Base-by-base conservation (phyloP, 2,113 vertebrate genomes). In the Carassius gibelio region DNA sequence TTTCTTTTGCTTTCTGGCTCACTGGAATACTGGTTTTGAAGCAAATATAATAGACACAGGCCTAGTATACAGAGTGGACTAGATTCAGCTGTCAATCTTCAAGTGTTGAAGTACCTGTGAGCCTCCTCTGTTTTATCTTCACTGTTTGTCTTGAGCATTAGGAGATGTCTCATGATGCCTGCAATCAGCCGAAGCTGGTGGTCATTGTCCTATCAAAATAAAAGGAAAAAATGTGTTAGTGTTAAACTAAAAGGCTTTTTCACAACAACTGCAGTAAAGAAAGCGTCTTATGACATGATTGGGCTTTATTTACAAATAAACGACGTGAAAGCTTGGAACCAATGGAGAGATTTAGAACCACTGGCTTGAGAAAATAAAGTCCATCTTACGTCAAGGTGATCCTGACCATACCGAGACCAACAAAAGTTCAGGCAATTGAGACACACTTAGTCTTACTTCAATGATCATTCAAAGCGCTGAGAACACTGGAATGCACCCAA, bases 101-200 rank as follows among this genome's bases (percentile, higher is more conserved):
- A 15, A 52, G 23, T 52, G 7, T 30, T 48, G 72, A 93, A 96
- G 81, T 87, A 99, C 98, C 98, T 99, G 95, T 99, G 98, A 64
- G 94, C 93, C 90, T 99, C 98, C 90, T 99, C 98, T 0, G 97
- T 99, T 95, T 98, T 99, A 66, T 98, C 97, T 93, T 98, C 96
- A 5, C 94, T 95, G 88, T 97, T 96, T 64, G 97, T 96, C 92
- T 87, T 95, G 36, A 96, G 94, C 95, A 99, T 95, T 95, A 99
- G 94, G 91, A 97, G 94, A 90, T 99, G 96, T 89, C 97, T 96
- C 89, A 98, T 95, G 92, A 98, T 95, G 92, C 96, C 97, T 87
- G 96, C 92, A 81, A 98, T 96, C 87, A 96, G 94, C 85, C 97
- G 94, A 90, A 96, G 95, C 91, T 99, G 97, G 88, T 97, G 97